Percentiles rank a stretch among this genome's conserved stretches.
Conservation (phyloP, 2,797 vertebrate species). For the Parambassis ranga region DNA sequence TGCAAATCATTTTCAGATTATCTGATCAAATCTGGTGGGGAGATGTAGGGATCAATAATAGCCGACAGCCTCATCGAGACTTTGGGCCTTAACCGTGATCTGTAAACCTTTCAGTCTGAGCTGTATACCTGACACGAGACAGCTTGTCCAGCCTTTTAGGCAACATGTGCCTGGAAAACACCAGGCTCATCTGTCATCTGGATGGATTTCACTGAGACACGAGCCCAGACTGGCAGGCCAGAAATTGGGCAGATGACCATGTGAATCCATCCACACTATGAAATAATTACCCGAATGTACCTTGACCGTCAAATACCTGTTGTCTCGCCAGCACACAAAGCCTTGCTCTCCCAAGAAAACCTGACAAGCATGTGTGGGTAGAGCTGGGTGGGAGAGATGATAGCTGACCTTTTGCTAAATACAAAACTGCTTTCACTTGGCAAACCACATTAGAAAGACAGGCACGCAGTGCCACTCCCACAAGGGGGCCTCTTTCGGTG, state of each 20-base stretch:
- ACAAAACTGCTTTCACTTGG: slow-evolving; percentile 66
- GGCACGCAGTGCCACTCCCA: slow-evolving; percentile 21
- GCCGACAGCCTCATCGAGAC: no score
- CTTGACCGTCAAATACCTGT: neutral
- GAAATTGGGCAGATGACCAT: neutral
- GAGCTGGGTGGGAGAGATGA: slow-evolving; percentile 40
- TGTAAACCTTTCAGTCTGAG: neutral
- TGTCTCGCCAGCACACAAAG: slow-evolving; percentile 4
- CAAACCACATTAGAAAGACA: slow-evolving; percentile 45
- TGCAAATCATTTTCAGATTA: neutral
- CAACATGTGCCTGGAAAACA: slow-evolving; percentile 5
- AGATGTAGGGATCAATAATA: no score
- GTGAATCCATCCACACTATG: slow-evolving; percentile 3
- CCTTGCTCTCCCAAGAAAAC: slow-evolving; percentile 22
- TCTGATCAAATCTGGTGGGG: neutral
- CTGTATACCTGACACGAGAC: neutral
- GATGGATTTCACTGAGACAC: slow-evolving; percentile 12
- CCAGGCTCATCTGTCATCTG: slow-evolving; percentile 7
- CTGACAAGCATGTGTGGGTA: slow-evolving; percentile 41
- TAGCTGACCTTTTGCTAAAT: slow-evolving; percentile 66
- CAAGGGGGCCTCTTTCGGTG: slow-evolving; percentile 43
- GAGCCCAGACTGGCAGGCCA: slow-evolving; percentile 25
- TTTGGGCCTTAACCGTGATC: neutral
- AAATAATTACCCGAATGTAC: slow-evolving; percentile 27
- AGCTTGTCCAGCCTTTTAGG: neutral